Percentiles rank a stretch among this genome's conserved stretches.
Conservation (phyloP, 2,113 vertebrate genomes). For the Otis tarda region DNA sequence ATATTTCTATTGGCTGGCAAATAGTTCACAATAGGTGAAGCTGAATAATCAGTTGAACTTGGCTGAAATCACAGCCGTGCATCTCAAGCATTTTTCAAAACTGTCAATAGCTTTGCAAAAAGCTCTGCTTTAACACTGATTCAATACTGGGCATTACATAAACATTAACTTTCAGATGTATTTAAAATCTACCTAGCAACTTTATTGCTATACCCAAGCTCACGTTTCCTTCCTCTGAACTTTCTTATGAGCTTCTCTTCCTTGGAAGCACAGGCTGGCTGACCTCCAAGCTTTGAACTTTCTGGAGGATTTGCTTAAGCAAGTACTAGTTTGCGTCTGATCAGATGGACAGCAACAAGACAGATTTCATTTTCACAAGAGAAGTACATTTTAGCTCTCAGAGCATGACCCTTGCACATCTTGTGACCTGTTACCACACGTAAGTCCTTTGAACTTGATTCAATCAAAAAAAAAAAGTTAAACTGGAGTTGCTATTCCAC, state of each 20-base stretch:
- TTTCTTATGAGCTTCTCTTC: background rate
- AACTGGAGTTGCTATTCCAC: background rate
- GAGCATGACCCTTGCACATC: background rate
- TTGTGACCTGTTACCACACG: background rate
- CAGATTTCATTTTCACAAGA: background rate
- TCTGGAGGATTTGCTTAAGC: background rate
- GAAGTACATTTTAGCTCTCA: background rate
- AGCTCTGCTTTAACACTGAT: background rate
- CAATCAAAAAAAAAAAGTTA: background rate
- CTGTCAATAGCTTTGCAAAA: background rate
- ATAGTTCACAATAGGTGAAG: background rate
- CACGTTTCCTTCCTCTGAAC: background rate
- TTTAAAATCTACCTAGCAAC: background rate
- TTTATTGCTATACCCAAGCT: background rate
- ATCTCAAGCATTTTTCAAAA: background rate
- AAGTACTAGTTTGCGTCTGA: background rate
- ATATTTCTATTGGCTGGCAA: background rate
- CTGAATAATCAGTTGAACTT: background rate
- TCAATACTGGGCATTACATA: background rate
- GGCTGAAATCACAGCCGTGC: background rate
- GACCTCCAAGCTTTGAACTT: background rate
- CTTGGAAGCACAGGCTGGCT: background rate
- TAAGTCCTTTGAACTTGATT: background rate
- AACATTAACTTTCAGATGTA: background rate
- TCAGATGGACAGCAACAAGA: background rate